Conservation (phyloP, 2,888 invertebrate species). For the Neria commutata region DNA sequence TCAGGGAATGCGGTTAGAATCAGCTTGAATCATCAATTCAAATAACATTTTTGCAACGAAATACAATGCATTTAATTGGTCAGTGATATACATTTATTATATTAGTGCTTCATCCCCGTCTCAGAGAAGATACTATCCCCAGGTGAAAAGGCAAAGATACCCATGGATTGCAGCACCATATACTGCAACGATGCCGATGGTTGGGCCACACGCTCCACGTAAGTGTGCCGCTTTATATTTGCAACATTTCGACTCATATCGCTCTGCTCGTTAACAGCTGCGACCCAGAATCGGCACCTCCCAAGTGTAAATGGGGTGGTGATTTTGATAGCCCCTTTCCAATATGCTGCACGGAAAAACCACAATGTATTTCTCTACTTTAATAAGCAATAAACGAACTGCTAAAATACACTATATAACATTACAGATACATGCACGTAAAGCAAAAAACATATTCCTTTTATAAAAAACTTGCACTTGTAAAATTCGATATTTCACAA, state of each 20-base stretch:
- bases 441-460: no score
- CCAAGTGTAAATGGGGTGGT: slow-evolving; percentile 11
- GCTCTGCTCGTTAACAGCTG: not conserved
- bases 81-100: not conserved
- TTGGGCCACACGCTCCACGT: not conserved
- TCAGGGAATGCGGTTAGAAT: no score
- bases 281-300: not conserved
- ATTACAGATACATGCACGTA: no score
- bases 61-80: no score
- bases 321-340: slow-evolving; percentile 5
- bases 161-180: not conserved
- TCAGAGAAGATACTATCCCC: slow-evolving; percentile 1
- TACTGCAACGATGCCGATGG: not conserved
- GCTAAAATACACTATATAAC: no score
- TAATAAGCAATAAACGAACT: not conserved
- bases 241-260: not conserved
- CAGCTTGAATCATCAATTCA: no score
- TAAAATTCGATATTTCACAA: no score
- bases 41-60: no score
- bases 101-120: slow-evolving; percentile 1
- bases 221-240: not conserved
- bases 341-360: slow-evolving; percentile 1
- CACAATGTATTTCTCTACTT: no score
- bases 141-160: not conserved
- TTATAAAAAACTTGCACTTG: no score